Evolutionary conservation across 2,113 vertebrate species (phyloP).

Genomic region (Lasiurus cinereus): DNA sequence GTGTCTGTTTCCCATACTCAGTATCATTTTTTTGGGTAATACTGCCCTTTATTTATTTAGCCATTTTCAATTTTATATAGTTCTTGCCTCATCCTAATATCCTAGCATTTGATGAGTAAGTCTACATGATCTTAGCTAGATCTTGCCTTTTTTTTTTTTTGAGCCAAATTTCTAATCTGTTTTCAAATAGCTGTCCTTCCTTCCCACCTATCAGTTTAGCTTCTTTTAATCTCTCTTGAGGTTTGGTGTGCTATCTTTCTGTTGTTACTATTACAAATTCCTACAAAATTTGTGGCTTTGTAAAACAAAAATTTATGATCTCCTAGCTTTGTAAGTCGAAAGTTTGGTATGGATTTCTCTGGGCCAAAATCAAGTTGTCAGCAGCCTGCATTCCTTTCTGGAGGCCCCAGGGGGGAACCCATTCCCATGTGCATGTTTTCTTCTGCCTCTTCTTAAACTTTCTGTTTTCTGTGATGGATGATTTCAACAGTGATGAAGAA

Average conservation of each 20-base stretch:
- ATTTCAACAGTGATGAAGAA: constrained; percentile 98
- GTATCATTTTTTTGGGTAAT: neutral
- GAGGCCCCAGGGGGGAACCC: neutral
- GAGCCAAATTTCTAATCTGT: neutral
- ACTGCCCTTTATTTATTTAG: neutral
- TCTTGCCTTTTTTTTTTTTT: neutral
- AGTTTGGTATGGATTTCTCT: neutral
- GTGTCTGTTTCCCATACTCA: neutral
- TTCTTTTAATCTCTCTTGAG: neutral
- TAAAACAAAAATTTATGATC: neutral
- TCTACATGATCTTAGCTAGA: neutral
- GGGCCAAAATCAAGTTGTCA: neutral
- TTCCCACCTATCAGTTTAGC: neutral
- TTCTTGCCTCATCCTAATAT: neutral
- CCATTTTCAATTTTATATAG: neutral
- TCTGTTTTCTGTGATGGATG: constrained; percentile 90
- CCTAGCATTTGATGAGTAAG: neutral
- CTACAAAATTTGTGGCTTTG: neutral
- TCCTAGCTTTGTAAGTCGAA: neutral
- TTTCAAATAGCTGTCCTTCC: neutral
- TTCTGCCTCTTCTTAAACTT: neutral
- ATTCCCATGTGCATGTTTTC: neutral
- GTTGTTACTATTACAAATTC: neutral
- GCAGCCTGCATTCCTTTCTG: neutral
- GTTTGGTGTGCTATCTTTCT: neutral